Percentiles rank a stretch among this genome's conserved stretches.
These are phyloP conservation scores for Eptatretus burgeri DNA, from an alignment of 2,113 vertebrate species.

Conservation along the genomic window DNA sequence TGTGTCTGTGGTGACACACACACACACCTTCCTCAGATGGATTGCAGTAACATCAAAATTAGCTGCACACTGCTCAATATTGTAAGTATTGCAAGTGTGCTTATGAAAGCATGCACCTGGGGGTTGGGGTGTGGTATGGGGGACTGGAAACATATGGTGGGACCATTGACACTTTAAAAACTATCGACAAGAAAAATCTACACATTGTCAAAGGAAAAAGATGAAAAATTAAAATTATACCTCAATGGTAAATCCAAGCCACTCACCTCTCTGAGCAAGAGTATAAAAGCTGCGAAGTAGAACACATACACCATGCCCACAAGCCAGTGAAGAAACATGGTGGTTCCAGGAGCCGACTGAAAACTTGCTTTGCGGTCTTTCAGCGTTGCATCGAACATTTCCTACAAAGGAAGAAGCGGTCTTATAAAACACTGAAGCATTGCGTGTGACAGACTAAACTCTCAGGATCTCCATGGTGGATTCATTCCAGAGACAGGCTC, in stretches of 20 bases:
- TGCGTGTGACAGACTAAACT: too few relatives aligned
- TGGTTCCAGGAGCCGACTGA: conserved; percentile 66
- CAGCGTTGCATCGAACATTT: conserved; percentile 84
- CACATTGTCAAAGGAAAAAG: background rate
- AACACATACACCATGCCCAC: conserved; percentile 96
- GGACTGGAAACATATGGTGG: background rate
- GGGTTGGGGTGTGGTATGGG: background rate
- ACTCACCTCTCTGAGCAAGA: conserved; percentile 63
- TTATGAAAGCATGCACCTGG: too few relatives aligned
- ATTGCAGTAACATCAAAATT: too few relatives aligned
- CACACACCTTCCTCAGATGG: too few relatives aligned
- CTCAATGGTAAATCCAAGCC: background rate
- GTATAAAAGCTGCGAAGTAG: conserved; percentile 88
- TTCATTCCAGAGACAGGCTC: too few relatives aligned
- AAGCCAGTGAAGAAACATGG: conserved; percentile 87
- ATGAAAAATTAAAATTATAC: background rate
- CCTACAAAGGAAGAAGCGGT: conserved; percentile 19
- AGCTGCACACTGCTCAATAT: too few relatives aligned
- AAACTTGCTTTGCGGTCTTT: conserved; percentile 72
- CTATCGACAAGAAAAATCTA: background rate
- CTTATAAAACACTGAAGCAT: background rate
- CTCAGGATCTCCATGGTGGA: too few relatives aligned
- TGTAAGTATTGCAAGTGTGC: too few relatives aligned
- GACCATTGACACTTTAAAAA: background rate
- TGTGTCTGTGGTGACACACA: too few relatives aligned